Evolutionary conservation across 2,113 vertebrate genomes (phyloP).

Genomic region (Rattus rattus): DNA sequence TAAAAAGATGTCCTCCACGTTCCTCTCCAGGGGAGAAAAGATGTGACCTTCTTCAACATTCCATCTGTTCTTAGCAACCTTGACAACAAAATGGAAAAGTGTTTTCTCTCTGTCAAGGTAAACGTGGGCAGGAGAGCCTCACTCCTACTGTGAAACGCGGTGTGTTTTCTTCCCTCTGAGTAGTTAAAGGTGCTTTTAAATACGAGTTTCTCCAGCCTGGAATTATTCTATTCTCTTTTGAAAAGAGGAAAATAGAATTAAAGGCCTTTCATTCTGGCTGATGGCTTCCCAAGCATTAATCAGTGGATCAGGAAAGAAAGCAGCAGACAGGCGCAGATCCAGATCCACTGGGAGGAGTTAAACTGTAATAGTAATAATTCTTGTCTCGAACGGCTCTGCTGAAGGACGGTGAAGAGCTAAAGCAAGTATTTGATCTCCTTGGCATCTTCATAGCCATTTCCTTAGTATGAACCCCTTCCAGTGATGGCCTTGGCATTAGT

Average conservation of each 20-base stretch:
- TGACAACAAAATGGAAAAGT: constrained; percentile 53
- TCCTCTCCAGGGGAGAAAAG: neutral
- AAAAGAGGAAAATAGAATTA: constrained; percentile 14
- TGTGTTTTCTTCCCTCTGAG: neutral
- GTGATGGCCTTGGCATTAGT: neutral
- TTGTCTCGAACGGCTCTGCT: neutral
- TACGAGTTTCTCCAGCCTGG: constrained; percentile 1
- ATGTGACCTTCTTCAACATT: constrained; percentile 50
- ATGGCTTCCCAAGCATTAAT: neutral
- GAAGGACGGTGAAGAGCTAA: neutral
- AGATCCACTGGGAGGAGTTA: neutral
- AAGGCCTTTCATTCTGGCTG: neutral
- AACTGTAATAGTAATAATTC: constrained; percentile 20
- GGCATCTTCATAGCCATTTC: neutral
- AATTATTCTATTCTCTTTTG: constrained; percentile 32
- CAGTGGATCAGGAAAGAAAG: neutral
- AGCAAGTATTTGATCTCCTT: neutral
- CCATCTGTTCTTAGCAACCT: constrained; percentile 44
- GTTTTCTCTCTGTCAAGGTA: constrained; percentile 50
- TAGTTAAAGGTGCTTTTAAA: constrained; percentile 24
- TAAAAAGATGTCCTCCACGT: constrained; percentile 39
- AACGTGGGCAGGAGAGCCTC: neutral
- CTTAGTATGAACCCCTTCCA: neutral
- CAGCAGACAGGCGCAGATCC: neutral
- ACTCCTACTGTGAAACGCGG: neutral